phyloP scores from a whole-genome alignment of 2,888 invertebrate genomes.

The Lasiommata megera region DNA sequence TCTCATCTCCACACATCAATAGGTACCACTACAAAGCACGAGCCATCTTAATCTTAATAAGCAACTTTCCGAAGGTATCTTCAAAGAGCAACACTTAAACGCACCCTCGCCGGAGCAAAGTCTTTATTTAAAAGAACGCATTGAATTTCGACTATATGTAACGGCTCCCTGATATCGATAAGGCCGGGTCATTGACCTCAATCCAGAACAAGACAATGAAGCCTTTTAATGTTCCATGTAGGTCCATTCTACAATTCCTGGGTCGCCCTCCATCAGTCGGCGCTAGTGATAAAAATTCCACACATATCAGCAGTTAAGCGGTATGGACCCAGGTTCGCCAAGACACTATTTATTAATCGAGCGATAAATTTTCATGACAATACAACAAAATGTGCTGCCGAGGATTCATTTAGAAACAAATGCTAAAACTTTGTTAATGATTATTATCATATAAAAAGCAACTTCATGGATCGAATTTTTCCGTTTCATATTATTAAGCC shows the following conservation, averaged over 20 bases:
- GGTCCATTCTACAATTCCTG: slow-evolving; percentile 70
- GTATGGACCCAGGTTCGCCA: slow-evolving; percentile 28
- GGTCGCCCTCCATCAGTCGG: slow-evolving; percentile 43
- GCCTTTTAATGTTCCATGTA: slow-evolving; percentile 53
- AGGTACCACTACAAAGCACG: slow-evolving; percentile 1
- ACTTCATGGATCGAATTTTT: too few species aligned
- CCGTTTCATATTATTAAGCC: too few species aligned
- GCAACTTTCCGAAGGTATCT: background rate
- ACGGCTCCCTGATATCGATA: slow-evolving; percentile 15
- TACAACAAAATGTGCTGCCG: background rate
- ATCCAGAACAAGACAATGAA: slow-evolving; percentile 44
- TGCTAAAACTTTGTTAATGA: too few species aligned
- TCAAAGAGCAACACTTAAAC: slow-evolving; percentile 9
- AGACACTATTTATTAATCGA: slow-evolving; percentile 9
- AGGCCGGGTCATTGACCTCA: slow-evolving; percentile 33
- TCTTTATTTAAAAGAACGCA: slow-evolving; percentile 7
- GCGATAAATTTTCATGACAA: slow-evolving; percentile 1
- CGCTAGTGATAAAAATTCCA: slow-evolving; percentile 61
- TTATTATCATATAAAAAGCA: too few species aligned
- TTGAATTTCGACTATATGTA: slow-evolving; percentile 15
- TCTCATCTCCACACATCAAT: slow-evolving; percentile 9
- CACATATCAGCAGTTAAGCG: slow-evolving; percentile 50
- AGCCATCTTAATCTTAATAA: slow-evolving; percentile 8
- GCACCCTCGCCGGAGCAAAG: background rate
- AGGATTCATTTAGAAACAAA: background rate